Evolutionary conservation across 2,888 invertebrate genomes (phyloP).

Genomic region (Ichneumon xanthorius): DNA sequence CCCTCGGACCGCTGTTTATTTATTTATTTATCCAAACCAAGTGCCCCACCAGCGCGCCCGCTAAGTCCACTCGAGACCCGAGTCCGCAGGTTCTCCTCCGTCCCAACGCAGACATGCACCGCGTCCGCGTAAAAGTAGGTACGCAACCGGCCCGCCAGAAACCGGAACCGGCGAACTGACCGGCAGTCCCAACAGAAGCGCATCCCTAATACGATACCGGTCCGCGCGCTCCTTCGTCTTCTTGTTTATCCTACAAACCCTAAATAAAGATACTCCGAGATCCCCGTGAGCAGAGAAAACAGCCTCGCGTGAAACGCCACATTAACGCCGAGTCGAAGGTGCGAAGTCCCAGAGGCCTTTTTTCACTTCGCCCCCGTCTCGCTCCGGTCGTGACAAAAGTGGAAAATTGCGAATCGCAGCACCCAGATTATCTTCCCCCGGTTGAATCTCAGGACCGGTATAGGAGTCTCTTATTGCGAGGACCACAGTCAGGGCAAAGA

Average conservation of each 20-base stretch:
- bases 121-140: slow-evolving; percentile 59
- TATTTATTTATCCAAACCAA: slow-evolving; percentile 75
- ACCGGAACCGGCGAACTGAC: slow-evolving; percentile 47
- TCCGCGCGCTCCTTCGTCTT: slow-evolving; percentile 18
- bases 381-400: slow-evolving; percentile 56
- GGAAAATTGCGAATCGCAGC: slow-evolving; percentile 50
- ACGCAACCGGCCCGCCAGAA: background rate
- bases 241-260: slow-evolving; percentile 67
- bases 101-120: background rate
- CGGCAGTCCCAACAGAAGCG: slow-evolving; percentile 44
- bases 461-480: background rate
- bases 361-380: slow-evolving; percentile 8
- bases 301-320: slow-evolving; percentile 44
- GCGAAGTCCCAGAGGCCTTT: slow-evolving; percentile 20
- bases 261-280: slow-evolving; percentile 67
- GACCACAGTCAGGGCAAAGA: slow-evolving; percentile 14
- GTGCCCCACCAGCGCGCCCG: slow-evolving; percentile 46
- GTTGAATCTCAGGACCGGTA: slow-evolving; percentile 5
- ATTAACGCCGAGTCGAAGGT: slow-evolving; percentile 50
- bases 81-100: slow-evolving; percentile 31
- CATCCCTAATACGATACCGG: slow-evolving; percentile 33
- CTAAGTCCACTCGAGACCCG: slow-evolving; percentile 56
- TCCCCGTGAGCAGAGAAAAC: slow-evolving; percentile 26
- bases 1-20: slow-evolving; percentile 77
- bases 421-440: slow-evolving; percentile 22